Percentiles rank a stretch among this genome's conserved stretches.
Evolutionary conservation across 2,113 vertebrate genomes (phyloP).

Genomic region (Podarcis raffonei): DNA sequence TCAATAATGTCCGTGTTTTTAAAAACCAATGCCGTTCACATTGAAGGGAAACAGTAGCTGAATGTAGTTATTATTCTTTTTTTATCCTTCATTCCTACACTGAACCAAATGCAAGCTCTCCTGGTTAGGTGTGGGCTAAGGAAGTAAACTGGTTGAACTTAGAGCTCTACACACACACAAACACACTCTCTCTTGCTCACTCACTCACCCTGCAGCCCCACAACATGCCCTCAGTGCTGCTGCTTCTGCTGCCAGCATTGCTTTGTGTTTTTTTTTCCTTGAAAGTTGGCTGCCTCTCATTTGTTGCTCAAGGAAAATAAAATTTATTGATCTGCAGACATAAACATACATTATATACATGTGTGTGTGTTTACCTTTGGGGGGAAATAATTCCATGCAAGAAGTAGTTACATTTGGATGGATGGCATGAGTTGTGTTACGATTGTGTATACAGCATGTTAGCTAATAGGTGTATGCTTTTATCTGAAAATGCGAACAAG

Average conservation of each 20-base stretch:
- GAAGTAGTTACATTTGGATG: not conserved
- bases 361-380: not conserved
- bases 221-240: no score
- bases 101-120: not conserved
- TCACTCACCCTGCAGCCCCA: no score
- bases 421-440: not conserved
- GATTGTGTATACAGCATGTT: not conserved
- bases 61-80: not conserved
- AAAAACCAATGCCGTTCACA: not conserved
- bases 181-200: no score
- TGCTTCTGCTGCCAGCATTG: not conserved
- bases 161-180: no score
- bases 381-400: not conserved
- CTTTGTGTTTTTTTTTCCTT: not conserved
- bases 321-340: not conserved
- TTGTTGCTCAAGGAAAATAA: not conserved
- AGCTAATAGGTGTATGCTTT: not conserved
- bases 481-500: not conserved
- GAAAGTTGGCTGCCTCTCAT: not conserved
- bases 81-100: not conserved
- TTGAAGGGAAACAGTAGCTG: not conserved
- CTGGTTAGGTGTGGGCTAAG: not conserved
- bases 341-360: not conserved
- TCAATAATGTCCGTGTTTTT: not conserved
- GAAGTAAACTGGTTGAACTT: not conserved